A percentile compares a stretch with the other conserved stretches of the same genome.
phyloP scores from a whole-genome alignment of 64 coral and sea anemone species.

The Stylophora pistillata region DNA sequence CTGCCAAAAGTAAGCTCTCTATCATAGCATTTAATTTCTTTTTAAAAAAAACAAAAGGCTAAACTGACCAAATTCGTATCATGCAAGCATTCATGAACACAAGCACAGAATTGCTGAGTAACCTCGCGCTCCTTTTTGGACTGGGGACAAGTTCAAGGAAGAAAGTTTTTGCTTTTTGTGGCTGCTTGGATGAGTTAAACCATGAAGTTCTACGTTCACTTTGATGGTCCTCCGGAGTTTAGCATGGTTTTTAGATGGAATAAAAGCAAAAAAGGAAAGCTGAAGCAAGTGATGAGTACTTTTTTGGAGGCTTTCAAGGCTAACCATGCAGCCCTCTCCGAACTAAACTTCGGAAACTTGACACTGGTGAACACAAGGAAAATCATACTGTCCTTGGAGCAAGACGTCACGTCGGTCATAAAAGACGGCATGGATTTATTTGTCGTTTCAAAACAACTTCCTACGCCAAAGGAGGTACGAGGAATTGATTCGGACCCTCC shows the following conservation, averaged over 20 bases:
- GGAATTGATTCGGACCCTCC: slow-evolving; percentile 5
- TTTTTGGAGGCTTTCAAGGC: slow-evolving; percentile 46
- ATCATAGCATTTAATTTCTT: too few species aligned
- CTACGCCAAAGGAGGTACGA: background rate
- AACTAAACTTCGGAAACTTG: slow-evolving; percentile 10
- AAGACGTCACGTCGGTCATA: slow-evolving; percentile 23
- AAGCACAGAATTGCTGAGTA: too few species aligned
- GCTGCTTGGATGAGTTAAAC: background rate
- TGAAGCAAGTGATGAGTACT: slow-evolving; percentile 20
- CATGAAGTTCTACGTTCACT: slow-evolving; percentile 77
- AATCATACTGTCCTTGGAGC: background rate
- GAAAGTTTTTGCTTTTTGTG: background rate
- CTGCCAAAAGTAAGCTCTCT: too few species aligned
- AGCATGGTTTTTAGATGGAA: slow-evolving; percentile 63
- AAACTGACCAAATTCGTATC: too few species aligned
- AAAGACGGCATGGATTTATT: slow-evolving; percentile 63
- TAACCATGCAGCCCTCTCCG: background rate
- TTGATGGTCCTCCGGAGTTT: slow-evolving; percentile 55
- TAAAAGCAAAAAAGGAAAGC: slow-evolving; percentile 31
- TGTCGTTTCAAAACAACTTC: slow-evolving; percentile 31
- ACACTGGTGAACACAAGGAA: slow-evolving; percentile 39
- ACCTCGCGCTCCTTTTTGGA: background rate
- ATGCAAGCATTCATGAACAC: too few species aligned
- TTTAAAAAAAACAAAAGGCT: too few species aligned
- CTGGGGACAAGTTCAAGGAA: background rate